phyloP scores from a whole-genome alignment of 2,888 invertebrate genomes.

The Argyra leucocephala region DNA sequence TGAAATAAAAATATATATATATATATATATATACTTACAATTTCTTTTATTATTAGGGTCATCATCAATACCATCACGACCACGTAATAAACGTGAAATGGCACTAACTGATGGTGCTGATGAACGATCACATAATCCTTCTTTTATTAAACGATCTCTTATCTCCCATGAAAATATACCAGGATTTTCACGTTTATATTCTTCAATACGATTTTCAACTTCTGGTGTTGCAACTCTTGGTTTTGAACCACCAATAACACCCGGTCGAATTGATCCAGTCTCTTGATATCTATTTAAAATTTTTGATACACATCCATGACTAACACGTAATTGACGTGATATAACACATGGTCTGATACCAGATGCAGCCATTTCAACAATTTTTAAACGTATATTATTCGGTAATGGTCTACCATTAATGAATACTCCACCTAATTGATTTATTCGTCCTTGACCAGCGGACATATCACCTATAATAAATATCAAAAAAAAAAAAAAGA shows the following conservation, averaged over 20 bases:
- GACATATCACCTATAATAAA: conserved; percentile 39
- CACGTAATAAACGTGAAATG: conserved; percentile 67
- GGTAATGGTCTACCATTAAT: conserved; percentile 95
- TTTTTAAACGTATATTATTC: conserved; percentile 85
- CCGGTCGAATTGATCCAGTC: conserved; percentile 89
- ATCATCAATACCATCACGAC: conserved; percentile 50
- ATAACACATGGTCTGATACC: conserved; percentile 94
- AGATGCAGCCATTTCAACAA: conserved; percentile 91
- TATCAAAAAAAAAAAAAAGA: no score
- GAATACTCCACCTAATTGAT: conserved; percentile 92
- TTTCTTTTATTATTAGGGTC: conserved; percentile 24
- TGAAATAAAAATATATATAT: neutral
- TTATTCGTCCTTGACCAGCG: conserved; percentile 85
- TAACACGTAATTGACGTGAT: conserved; percentile 83
- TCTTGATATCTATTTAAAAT: conserved; percentile 91
- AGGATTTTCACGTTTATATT: conserved; percentile 82
- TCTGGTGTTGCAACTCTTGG: conserved; percentile 89
- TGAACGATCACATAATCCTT: conserved; percentile 46
- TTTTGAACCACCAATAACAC: conserved; percentile 89
- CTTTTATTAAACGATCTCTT: conserved; percentile 80
- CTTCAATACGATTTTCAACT: conserved; percentile 82
- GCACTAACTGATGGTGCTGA: conserved; percentile 69
- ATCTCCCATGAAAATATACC: conserved; percentile 96
- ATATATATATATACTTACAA: conserved; percentile 17
- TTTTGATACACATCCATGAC: conserved; percentile 95